Evolutionary conservation across 1,140 invertebrate species (phyloP), one percentile per base, ranked within the genome.

Genomic region (Cecropterus lyciades): DNA sequence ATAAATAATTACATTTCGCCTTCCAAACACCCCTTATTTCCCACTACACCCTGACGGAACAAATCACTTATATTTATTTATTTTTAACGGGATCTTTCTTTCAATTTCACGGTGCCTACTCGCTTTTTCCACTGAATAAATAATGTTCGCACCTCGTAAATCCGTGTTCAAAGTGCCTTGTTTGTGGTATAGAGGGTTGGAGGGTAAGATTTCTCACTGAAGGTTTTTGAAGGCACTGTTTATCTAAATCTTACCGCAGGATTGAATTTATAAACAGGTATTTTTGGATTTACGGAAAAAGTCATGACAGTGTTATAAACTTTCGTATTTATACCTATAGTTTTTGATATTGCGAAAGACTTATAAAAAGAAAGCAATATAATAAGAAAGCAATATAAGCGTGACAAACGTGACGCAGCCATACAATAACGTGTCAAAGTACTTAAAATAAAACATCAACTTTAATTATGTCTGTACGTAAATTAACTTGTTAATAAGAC

Each of bases 41-140:
- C 33, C 33, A 46, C 45, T 11, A 46, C 45, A 2, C n/a, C 45
- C 15, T 17, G 45, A 10, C 15, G 3, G 1, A 9, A 46, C 3
- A 7, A 56, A n/a, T 3, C 37, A 20, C 55, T 57, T 6, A 37
- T 8, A 30, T 72, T 51, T 74, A 64, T 77, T 71, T 75, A 65
- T 72, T 80, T 75, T 79, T 77, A 68, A 77, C 70, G 68, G 66
- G 49, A 51, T 60, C 67, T 82, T 77, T 80, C 75, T 81, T 86
- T 86, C 84, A 82, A 84, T 87, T 87, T 85, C 83, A 82, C 84
- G 77, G 65, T 63, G 67, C 70, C 79, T 79, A 68, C 73, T 67
- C 71, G 64, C 64, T 77, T 82, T 73, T 81, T 80, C 78, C 80
- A 51, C 65, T 87, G 87, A 86, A 88, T 88, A 88, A 88, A 85